Evolutionary conservation across 2,797 vertebrate species (phyloP).

Genomic region (Sebastes nivosus): DNA sequence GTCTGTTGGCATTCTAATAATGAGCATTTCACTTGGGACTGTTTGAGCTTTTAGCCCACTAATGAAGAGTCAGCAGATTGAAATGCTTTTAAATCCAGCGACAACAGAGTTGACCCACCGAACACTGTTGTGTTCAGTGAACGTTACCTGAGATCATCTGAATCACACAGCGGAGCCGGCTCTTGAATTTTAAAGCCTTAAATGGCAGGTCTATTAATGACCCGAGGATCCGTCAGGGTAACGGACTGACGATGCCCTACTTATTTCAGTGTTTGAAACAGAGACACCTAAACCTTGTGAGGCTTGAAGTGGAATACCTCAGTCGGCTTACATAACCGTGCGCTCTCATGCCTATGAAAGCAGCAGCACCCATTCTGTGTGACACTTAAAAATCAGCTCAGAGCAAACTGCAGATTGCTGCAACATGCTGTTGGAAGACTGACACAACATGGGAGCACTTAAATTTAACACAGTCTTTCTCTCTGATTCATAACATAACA

Average conservation of each 20-base stretch:
- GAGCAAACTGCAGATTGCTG: neutral
- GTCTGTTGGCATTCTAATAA: neutral
- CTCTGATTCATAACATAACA: neutral
- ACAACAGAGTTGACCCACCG: neutral
- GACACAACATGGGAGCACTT: neutral
- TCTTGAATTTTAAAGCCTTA: conserved; percentile 45
- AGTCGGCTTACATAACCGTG: neutral
- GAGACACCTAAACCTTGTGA: conserved; percentile 13
- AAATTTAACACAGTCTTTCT: neutral
- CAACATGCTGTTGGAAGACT: neutral
- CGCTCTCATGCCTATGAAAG: conserved; percentile 11
- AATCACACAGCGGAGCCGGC: neutral
- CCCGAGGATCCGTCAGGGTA: conserved; percentile 6
- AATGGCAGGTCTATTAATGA: conserved; percentile 24
- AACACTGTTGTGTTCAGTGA: neutral
- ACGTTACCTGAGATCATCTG: conserved; percentile 21
- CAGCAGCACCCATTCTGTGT: neutral
- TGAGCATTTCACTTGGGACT: neutral
- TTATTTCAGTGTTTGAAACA: conserved; percentile 29
- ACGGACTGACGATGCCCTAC: conserved; percentile 12
- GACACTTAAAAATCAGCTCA: neutral
- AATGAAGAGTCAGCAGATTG: neutral
- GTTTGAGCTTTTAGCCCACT: conserved; percentile 7
- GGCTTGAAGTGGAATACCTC: neutral
- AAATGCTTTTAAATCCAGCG: neutral